phyloP scores from a whole-genome alignment of 1,140 invertebrate genomes.

The Cheumatopsyche charites region DNA sequence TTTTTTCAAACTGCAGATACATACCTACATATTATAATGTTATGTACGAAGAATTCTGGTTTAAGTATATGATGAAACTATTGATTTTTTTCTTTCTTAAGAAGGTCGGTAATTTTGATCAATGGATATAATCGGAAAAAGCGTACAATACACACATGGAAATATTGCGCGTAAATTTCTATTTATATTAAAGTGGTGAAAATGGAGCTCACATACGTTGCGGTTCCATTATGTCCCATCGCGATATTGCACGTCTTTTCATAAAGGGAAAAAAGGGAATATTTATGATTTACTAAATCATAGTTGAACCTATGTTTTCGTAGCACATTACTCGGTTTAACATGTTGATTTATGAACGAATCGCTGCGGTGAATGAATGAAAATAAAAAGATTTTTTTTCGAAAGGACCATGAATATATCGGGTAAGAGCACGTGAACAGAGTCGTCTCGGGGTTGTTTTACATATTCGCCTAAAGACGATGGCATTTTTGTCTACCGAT shows the following conservation, averaged over 20 bases:
- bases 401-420: conserved; percentile 16
- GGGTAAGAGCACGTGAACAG: too few species aligned
- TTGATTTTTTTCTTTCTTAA: too few species aligned
- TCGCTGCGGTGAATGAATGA: not conserved
- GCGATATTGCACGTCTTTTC: conserved; percentile 32
- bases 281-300: conserved; percentile 40
- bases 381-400: conserved; percentile 1
- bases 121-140: too few species aligned
- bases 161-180: too few species aligned
- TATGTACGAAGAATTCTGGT: too few species aligned
- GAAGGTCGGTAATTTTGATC: too few species aligned
- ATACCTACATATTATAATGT: too few species aligned
- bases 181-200: conserved; percentile 1
- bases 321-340: conserved; percentile 37
- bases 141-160: too few species aligned
- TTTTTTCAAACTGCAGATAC: too few species aligned
- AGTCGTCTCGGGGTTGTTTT: not conserved
- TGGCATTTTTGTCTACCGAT: not conserved
- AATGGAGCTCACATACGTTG: conserved; percentile 4
- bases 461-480: conserved; percentile 7
- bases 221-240: conserved; percentile 30
- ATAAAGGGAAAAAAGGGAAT: conserved; percentile 34
- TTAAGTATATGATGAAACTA: too few species aligned
- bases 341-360: conserved; percentile 37
- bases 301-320: conserved; percentile 35